Percentiles rank a stretch among this genome's conserved stretches.
Conservation (phyloP, 2,888 invertebrate genomes). For the Agrilus biguttatus region DNA sequence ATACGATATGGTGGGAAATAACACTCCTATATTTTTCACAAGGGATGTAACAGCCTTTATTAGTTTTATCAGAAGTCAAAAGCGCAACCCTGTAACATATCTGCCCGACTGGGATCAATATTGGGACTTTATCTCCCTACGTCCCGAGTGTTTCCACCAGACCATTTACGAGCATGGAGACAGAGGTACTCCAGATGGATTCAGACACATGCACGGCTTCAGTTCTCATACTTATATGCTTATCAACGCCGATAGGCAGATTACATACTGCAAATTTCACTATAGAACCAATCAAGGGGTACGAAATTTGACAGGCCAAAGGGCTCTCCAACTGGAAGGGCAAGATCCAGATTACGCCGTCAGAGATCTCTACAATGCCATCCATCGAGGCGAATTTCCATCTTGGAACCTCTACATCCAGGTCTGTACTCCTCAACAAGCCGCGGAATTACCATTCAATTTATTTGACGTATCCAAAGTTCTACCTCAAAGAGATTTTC, state of each 20-base stretch:
- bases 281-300: slow-evolving; percentile 84
- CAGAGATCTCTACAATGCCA: slow-evolving; percentile 81
- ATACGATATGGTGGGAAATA: slow-evolving; percentile 89
- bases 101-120: slow-evolving; percentile 78
- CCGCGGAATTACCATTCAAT: slow-evolving; percentile 64
- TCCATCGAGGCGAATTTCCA: slow-evolving; percentile 55
- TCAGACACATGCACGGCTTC: slow-evolving; percentile 63
- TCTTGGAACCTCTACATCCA: slow-evolving; percentile 74
- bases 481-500: slow-evolving; percentile 80
- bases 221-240: slow-evolving; percentile 88
- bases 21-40: slow-evolving; percentile 85
- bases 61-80: slow-evolving; percentile 91
- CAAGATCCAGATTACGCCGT: slow-evolving; percentile 79
- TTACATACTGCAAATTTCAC: slow-evolving; percentile 84
- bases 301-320: slow-evolving; percentile 54
- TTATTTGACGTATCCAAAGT: slow-evolving; percentile 90
- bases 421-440: slow-evolving; percentile 77
- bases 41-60: slow-evolving; percentile 82
- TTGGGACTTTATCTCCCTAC: slow-evolving; percentile 83
- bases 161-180: slow-evolving; percentile 73
- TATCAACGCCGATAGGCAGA: slow-evolving; percentile 54
- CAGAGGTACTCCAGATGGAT: slow-evolving; percentile 85
- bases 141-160: slow-evolving; percentile 80
- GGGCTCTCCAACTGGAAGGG: slow-evolving; percentile 54
- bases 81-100: slow-evolving; percentile 84